phyloP scores from a whole-genome alignment of 2,797 vertebrate species.

The Gobionotothen gibberifrons region DNA sequence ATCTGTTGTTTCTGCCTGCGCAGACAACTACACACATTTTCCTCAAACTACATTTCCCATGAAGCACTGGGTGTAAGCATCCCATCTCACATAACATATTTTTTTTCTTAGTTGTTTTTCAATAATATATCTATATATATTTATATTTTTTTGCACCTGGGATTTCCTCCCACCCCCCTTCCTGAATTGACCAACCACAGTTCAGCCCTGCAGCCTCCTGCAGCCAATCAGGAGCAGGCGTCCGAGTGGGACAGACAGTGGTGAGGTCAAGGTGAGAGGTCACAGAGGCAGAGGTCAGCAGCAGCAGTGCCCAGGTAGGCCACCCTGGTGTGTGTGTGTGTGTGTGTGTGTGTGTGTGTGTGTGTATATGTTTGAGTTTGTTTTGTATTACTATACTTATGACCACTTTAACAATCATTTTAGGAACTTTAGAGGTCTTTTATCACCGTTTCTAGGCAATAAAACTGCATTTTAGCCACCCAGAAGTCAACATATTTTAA shows the following conservation, averaged over 20 bases:
- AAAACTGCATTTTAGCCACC: not conserved
- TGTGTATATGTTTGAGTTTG: slow-evolving; percentile 15
- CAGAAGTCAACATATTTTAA: too few relatives aligned
- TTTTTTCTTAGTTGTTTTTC: slow-evolving; percentile 23
- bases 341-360: slow-evolving; percentile 45
- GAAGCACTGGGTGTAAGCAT: slow-evolving; percentile 61
- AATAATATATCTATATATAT: slow-evolving; percentile 18
- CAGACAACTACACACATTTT: slow-evolving; percentile 63
- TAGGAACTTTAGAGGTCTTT: not conserved
- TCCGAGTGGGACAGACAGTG: slow-evolving; percentile 74
- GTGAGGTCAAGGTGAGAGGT: slow-evolving; percentile 81
- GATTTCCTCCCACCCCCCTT: slow-evolving; percentile 64
- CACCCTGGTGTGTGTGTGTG: slow-evolving; percentile 64
- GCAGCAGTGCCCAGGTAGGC: slow-evolving; percentile 73
- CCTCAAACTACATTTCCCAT: slow-evolving; percentile 68
- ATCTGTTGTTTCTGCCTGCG: slow-evolving; percentile 43
- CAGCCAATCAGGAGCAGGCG: slow-evolving; percentile 70
- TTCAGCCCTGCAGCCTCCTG: slow-evolving; percentile 62
- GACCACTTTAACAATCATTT: slow-evolving; percentile 1
- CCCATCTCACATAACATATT: slow-evolving; percentile 41
- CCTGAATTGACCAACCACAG: slow-evolving; percentile 71
- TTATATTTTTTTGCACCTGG: slow-evolving; percentile 75
- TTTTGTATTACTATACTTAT: slow-evolving; percentile 53
- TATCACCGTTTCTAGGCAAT: not conserved
- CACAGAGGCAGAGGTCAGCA: slow-evolving; percentile 78